These are phyloP conservation scores for Mungos mungo DNA, from an alignment of 2,113 vertebrate genomes.

Conservation along the genomic window DNA sequence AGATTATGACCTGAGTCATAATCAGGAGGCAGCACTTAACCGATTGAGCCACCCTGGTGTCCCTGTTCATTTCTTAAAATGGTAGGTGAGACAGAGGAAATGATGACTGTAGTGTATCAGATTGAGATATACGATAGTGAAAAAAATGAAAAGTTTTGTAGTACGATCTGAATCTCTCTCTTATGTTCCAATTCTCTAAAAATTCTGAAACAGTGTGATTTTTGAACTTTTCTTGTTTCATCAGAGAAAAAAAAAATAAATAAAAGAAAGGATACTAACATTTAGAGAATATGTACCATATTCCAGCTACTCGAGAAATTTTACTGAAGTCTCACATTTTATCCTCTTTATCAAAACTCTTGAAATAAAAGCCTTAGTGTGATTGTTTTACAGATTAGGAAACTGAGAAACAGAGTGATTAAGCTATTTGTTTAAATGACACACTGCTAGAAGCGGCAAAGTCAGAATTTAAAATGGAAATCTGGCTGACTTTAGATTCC, in stretches of 20 bases:
- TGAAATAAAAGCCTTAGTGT: not conserved
- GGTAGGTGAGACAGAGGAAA: not conserved
- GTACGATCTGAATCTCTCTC: not conserved
- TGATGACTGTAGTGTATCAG: not conserved
- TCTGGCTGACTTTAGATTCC: not conserved
- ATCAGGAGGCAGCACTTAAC: too few relatives aligned
- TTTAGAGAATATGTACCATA: not conserved
- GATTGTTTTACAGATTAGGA: not conserved
- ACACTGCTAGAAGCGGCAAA: not conserved
- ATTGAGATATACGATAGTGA: not conserved
- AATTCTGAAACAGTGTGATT: not conserved
- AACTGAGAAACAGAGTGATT: not conserved
- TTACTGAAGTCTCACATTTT: not conserved
- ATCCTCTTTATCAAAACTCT: not conserved
- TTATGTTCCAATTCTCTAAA: not conserved
- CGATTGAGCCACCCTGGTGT: too few relatives aligned
- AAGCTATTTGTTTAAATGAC: not conserved
- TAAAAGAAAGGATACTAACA: not conserved
- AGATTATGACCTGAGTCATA: too few relatives aligned
- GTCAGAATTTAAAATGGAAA: not conserved
- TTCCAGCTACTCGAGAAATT: not conserved
- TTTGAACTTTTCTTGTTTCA: not conserved
- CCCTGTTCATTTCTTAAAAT: not conserved
- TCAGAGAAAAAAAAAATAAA: not conserved
- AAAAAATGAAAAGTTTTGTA: not conserved